These are phyloP conservation scores for Actinernus sp. DNA, from an alignment of 92 coral and sea anemone genomes.

Conservation along the genomic window DNA sequence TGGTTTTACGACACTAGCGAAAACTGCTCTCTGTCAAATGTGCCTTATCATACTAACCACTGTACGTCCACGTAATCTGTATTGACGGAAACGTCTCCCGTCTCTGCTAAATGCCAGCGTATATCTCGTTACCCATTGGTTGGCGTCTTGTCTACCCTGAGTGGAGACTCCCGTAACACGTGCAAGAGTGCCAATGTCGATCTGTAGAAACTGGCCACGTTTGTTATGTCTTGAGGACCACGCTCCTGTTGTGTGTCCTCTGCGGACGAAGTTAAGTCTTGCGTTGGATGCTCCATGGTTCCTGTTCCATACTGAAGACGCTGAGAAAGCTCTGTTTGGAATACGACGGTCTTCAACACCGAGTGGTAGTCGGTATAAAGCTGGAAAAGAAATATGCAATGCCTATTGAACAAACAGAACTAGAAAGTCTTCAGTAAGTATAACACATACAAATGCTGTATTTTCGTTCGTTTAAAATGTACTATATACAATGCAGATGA, in stretches of 20 bases:
- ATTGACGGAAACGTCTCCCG: slow-evolving; percentile 54
- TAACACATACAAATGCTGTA: too few species aligned
- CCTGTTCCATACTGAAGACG: slow-evolving; percentile 73
- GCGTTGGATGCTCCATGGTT: slow-evolving; percentile 78
- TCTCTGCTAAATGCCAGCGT: slow-evolving; percentile 56
- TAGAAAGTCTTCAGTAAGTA: too few species aligned
- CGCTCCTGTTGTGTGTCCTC: slow-evolving; percentile 74
- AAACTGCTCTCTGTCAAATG: not conserved
- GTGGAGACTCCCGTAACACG: slow-evolving; percentile 61
- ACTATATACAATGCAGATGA: too few species aligned
- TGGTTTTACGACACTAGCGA: not conserved
- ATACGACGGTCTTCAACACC: slow-evolving; percentile 84
- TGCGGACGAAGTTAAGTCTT: slow-evolving; percentile 65
- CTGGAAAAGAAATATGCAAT: slow-evolving; percentile 32
- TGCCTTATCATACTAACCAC: slow-evolving; percentile 29
- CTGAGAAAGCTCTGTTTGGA: slow-evolving; percentile 56
- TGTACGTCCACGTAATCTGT: slow-evolving; percentile 55
- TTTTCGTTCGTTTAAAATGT: too few species aligned
- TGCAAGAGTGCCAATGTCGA: slow-evolving; percentile 68
- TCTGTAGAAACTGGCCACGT: slow-evolving; percentile 70
- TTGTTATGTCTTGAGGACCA: slow-evolving; percentile 76
- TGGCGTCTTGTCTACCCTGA: slow-evolving; percentile 74
- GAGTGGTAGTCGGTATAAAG: slow-evolving; percentile 38
- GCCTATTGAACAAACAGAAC: too few species aligned
- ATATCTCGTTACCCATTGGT: slow-evolving; percentile 86